Percentiles rank a stretch among this genome's conserved stretches.
These are phyloP conservation scores for Achroia grisella DNA, from an alignment of 1,140 invertebrate genomes.

Conservation along the genomic window DNA sequence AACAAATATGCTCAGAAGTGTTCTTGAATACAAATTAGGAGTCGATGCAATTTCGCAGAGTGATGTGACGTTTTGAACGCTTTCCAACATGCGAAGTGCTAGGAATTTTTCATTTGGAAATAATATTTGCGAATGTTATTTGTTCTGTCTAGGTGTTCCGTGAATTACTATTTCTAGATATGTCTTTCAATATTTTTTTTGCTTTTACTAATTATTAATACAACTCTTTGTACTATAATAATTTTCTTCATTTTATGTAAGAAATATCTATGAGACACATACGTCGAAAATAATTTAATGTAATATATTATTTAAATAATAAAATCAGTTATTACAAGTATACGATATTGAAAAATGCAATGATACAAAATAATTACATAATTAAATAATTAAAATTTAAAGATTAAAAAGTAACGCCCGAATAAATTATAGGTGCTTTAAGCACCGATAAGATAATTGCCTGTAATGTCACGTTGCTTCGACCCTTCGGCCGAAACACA, in stretches of 20 bases:
- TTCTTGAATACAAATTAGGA: constrained; percentile 50
- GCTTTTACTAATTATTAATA: background rate
- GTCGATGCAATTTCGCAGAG: constrained; percentile 40
- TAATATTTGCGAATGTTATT: constrained; percentile 7
- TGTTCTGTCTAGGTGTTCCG: too few species aligned
- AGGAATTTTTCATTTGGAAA: constrained; percentile 40
- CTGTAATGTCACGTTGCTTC: too few species aligned
- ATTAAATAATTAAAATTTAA: too few species aligned
- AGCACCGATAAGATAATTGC: too few species aligned
- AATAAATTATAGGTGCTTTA: too few species aligned
- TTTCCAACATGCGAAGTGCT: constrained; percentile 20
- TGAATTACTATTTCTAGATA: background rate
- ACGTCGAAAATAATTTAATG: background rate
- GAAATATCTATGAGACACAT: background rate
- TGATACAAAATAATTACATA: too few species aligned
- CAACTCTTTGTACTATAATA: background rate
- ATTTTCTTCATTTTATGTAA: background rate
- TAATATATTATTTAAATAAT: too few species aligned
- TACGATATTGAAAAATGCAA: too few species aligned
- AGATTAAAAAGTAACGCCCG: too few species aligned
- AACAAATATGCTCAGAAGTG: constrained; percentile 37
- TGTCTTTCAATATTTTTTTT: background rate
- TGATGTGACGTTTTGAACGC: constrained; percentile 44
- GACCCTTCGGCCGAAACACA: too few species aligned
- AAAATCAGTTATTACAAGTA: too few species aligned